Evolutionary conservation across 1,140 invertebrate genomes (phyloP), one percentile per base, ranked within the genome.

Genomic region (Orius insidiosus): DNA sequence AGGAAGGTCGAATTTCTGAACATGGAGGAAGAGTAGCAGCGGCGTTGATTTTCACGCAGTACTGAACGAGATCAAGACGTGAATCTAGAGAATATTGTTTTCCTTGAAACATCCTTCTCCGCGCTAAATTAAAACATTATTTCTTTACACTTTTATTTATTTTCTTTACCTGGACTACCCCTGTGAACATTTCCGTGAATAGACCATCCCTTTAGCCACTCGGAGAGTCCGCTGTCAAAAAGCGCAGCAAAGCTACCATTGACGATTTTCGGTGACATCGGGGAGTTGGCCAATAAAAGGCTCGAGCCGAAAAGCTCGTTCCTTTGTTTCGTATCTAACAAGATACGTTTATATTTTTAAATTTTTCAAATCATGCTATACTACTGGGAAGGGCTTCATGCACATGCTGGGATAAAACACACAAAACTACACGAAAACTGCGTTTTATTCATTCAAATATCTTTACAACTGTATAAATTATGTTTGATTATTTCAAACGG

Each of bases 191-290:
- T 49, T 51, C 74, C 69, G 16, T 80, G 57, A 52, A 75, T 71
- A 14, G 72, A 71, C 53, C 80, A 75, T n/a, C 74, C 76, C 55
- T 74, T 75, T 42, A 78, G 77, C 60, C 80, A 85, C 50, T 83
- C 83, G 10, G 86, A 71, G 55, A 88, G 83, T 44, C 76, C 80
- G 30, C 83, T 82, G 58, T 97, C 90, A 57, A 92, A 90, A 49
- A 97, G 82, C 5, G 90, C 92, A 0, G 85, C 90, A 64, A 93
- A 96, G 52, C 86, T 94, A 1, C 88, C 93, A 56, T 96, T 95
- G 5, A 96, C 86, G 13, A 98, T 85, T 67, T 96, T 96, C 0
- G 93, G 92, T 16, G 89, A 94, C 78, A 94, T 89, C 1, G 92
- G 92, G 15, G 85, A 87, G 62, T 96, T 95, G 8, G 93, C 80